Evolutionary conservation across 2,113 vertebrate genomes (phyloP).

Genomic region (Aramus guarauna): DNA sequence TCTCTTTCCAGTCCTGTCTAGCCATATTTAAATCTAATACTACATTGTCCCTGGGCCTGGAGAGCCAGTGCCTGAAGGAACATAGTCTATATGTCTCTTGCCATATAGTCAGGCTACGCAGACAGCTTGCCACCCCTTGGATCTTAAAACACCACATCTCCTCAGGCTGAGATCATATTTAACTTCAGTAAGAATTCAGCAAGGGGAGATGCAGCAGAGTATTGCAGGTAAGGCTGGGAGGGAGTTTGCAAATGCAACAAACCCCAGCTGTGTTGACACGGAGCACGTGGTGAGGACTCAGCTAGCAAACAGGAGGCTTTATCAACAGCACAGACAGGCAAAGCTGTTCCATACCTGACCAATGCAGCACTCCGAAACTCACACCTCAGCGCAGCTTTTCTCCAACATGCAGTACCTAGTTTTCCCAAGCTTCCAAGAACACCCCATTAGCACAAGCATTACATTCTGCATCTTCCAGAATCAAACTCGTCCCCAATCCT

Average conservation of each 20-base stretch:
- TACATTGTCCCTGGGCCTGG: background rate
- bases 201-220: background rate
- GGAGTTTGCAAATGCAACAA: background rate
- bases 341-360: background rate
- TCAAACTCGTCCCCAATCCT: background rate
- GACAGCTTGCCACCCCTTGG: background rate
- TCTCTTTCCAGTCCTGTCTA: conserved; percentile 35
- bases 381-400: background rate
- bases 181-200: background rate
- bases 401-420: background rate
- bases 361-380: background rate
- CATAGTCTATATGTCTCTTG: background rate
- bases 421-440: background rate
- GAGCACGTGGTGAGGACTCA: background rate
- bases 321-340: background rate
- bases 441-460: background rate
- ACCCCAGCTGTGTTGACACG: background rate
- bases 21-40: conserved; percentile 29
- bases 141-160: background rate
- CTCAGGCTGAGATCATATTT: background rate
- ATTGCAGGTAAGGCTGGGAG: background rate
- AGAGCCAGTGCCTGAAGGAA: conserved; percentile 18
- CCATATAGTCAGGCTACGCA: background rate
- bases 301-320: background rate
- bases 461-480: background rate